Evolutionary conservation across 2,113 vertebrate genomes (phyloP), one percentile per base, ranked within the genome.

Genomic region (Brachypodius melanocephalos): DNA sequence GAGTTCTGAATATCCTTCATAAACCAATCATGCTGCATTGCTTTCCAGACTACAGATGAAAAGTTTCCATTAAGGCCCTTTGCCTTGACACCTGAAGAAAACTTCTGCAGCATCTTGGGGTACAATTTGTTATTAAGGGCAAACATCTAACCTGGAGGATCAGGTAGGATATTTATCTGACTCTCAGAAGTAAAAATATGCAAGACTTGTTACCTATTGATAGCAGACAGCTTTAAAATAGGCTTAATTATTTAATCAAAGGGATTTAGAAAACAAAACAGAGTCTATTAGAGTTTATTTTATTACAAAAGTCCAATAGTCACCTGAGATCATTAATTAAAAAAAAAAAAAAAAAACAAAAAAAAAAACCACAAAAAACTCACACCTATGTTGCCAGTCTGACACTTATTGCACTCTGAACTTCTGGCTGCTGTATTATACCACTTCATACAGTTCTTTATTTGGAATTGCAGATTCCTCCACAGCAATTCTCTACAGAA

Each of bases 131-230:
- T 51, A 19, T 31, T 52, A 31, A 77, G 8, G 26, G 26, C 19
- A 61, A 83, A 61, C 15, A 36, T 14, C 14, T 36, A 26, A 38
- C 10, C 11, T 55, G 9, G 26, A 32, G n/a, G 7, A 68, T 57
- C 45, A 76, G 42, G 45, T 7, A 32, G 52, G 54, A 88, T 8
- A 26, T 42, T 73, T 83, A 49, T 18, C 34, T 38, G 46, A 68
- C 28, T 6, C 17, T 75, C 14, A 61, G 25, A 91, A 85, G 5
- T 52, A 65, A 74, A 91, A 88, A 32, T 32, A 71, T 31, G 61
- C 24, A 42, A 67, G 17, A 57, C 15, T 17, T 72, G 6, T 16
- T 81, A 43, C 0, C 0, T 28, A 5, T 19, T 36, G 10, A 10
- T 40, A 34, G 17, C 12, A 78, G 20, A 46, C 9, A 54, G 28